phyloP scores from a whole-genome alignment of 2,113 vertebrate genomes.

The Larimichthys crocea region DNA sequence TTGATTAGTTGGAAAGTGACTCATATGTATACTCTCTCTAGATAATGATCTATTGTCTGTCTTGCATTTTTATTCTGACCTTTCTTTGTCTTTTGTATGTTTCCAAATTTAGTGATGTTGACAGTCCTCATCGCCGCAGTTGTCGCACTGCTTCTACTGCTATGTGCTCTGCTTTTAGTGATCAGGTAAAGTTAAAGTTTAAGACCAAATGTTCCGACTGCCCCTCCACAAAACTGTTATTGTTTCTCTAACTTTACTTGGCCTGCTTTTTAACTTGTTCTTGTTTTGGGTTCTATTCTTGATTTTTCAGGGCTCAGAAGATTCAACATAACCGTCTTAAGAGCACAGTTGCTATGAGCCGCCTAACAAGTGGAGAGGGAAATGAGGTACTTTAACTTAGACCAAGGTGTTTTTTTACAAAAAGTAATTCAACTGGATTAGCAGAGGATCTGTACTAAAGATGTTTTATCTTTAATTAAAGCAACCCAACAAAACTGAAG shows the following conservation, averaged over 20 bases:
- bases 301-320: conserved; percentile 37
- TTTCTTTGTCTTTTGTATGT: not conserved
- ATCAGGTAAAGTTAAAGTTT: conserved; percentile 32
- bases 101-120: not conserved
- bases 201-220: not conserved
- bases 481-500: not conserved
- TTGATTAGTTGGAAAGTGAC: not conserved
- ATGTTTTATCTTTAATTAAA: no score
- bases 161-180: conserved; percentile 39
- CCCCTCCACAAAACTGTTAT: not conserved
- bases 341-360: not conserved
- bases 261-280: no score
- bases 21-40: no score
- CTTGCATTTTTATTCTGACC: not conserved
- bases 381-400: conserved; percentile 26
- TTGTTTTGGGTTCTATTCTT: not conserved
- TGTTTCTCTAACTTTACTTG: not conserved
- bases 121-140: not conserved
- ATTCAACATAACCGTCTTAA: not conserved
- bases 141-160: not conserved
- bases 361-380: not conserved
- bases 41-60: not conserved
- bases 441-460: no score
- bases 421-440: no score
- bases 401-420: not conserved